A percentile compares a stretch with the other conserved stretches of the same genome.
phyloP scores from a whole-genome alignment of 2,797 vertebrate genomes.

The Pangasius krempfi region DNA sequence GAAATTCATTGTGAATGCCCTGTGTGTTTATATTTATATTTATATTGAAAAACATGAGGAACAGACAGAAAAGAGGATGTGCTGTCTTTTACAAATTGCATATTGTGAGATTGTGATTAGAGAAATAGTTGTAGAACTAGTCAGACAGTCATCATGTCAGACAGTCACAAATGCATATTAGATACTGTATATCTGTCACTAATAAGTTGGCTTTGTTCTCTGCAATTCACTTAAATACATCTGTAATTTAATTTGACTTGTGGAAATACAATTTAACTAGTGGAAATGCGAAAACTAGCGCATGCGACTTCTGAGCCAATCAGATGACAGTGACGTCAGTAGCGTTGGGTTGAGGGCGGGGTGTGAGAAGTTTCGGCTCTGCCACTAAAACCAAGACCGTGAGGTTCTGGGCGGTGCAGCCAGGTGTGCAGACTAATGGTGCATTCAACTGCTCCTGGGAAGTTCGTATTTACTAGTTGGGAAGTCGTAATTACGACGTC shows the following conservation, averaged over 20 bases:
- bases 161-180: background rate
- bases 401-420: background rate
- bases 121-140: background rate
- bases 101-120: background rate
- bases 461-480: too few species aligned
- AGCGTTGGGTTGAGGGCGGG: background rate
- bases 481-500: too few species aligned
- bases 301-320: constrained; percentile 2
- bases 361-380: background rate
- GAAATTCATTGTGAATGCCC: too few species aligned
- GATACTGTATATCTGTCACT: background rate
- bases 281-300: too few species aligned
- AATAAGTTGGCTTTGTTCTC: background rate
- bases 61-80: background rate
- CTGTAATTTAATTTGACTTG: background rate
- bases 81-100: background rate
- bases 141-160: background rate
- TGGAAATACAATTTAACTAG: background rate
- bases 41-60: background rate
- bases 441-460: too few species aligned
- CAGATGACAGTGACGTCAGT: constrained; percentile 4
- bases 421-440: background rate
- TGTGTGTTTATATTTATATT: background rate
- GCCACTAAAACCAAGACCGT: background rate
- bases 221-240: background rate